Conservation (phyloP, 2,888 invertebrate species). For the Hedychridium roseum region DNA sequence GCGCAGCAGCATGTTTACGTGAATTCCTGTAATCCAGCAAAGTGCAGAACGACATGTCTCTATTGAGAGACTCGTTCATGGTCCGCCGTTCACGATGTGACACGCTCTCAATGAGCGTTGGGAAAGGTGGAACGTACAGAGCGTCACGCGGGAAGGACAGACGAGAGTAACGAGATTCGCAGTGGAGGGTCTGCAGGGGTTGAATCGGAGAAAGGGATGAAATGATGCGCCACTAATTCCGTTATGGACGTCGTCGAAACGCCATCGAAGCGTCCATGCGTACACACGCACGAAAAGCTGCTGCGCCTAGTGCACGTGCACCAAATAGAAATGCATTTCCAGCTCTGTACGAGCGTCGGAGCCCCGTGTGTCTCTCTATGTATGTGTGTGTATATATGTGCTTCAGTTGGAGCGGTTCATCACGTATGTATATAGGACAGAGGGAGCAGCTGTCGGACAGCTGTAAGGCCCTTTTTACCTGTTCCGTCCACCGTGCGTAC, state of each 20-base stretch:
- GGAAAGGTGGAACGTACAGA: not conserved
- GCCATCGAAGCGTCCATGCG: slow-evolving; percentile 26
- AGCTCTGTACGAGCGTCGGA: not conserved
- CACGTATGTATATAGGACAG: slow-evolving; percentile 62
- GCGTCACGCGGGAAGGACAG: slow-evolving; percentile 11
- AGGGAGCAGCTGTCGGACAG: slow-evolving; percentile 63
- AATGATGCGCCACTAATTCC: slow-evolving; percentile 57
- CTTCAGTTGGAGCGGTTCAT: slow-evolving; percentile 48
- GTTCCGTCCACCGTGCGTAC: slow-evolving; percentile 48
- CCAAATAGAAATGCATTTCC: slow-evolving; percentile 30
- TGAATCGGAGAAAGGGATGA: slow-evolving; percentile 49
- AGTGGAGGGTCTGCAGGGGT: slow-evolving; percentile 17
- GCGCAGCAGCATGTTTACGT: too few relatives aligned
- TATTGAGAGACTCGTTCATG: too few relatives aligned
- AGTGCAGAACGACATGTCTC: too few relatives aligned
- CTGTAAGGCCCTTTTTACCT: slow-evolving; percentile 64
- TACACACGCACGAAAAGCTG: slow-evolving; percentile 15
- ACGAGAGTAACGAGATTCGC: slow-evolving; percentile 39
- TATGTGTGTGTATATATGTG: slow-evolving; percentile 20
- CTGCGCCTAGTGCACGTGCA: slow-evolving; percentile 31
- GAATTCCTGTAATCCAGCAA: too few relatives aligned
- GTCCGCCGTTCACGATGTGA: too few relatives aligned
- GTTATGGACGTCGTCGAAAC: slow-evolving; percentile 48
- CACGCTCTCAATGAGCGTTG: too few relatives aligned
- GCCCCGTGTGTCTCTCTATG: slow-evolving; percentile 7